phyloP scores from a whole-genome alignment of 2,113 vertebrate species.

The Caretta caretta region DNA sequence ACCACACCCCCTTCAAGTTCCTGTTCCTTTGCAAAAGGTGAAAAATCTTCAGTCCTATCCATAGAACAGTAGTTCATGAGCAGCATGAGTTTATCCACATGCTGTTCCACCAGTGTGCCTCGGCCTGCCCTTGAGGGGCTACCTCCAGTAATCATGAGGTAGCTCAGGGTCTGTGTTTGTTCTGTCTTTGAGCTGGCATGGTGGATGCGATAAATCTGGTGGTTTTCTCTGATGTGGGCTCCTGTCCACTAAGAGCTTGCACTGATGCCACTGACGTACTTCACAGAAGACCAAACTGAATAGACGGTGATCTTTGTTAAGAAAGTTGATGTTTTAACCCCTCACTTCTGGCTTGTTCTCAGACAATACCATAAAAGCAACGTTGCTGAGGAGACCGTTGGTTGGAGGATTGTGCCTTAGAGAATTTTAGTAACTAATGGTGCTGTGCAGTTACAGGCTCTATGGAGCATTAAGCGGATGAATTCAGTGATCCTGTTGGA shows the following conservation, averaged over 20 bases:
- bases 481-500: background rate
- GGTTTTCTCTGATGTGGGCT: background rate
- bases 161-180: background rate
- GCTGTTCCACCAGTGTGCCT: accelerated
- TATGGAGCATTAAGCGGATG: background rate
- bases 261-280: background rate
- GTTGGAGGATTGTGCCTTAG: background rate
- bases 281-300: background rate
- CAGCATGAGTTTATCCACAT: background rate
- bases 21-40: background rate
- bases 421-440: background rate
- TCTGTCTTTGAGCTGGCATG: background rate
- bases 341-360: background rate
- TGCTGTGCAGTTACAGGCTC: background rate
- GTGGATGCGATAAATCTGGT: background rate
- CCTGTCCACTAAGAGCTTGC: background rate
- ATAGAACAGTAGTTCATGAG: background rate
- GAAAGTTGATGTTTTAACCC: conserved; percentile 19
- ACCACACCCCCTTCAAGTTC: background rate
- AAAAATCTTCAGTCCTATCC: background rate
- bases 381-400: background rate
- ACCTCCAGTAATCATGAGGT: background rate
- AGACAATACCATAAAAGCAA: background rate
- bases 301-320: background rate
- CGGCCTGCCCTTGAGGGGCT: background rate